phyloP scores from a whole-genome alignment of 2,113 vertebrate genomes.

The Rhinolophus sinicus region DNA sequence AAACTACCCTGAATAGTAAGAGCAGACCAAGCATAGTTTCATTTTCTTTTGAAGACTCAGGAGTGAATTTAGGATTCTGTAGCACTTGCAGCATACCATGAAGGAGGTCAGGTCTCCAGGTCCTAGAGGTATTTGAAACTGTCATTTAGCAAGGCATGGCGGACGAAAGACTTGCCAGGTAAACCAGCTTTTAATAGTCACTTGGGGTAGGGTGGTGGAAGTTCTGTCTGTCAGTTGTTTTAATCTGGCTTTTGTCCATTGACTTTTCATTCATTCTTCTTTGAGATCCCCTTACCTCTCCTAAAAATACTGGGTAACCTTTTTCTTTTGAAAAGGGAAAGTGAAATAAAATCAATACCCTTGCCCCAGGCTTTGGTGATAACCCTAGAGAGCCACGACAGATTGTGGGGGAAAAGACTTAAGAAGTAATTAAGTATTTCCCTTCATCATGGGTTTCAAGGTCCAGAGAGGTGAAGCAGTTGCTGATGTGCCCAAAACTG shows the following conservation, averaged over 20 bases:
- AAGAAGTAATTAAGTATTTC: neutral
- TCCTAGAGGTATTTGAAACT: neutral
- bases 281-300: neutral
- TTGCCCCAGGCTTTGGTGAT: neutral
- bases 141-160: neutral
- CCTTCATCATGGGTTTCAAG: neutral
- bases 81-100: neutral
- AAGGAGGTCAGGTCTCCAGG: neutral
- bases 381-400: neutral
- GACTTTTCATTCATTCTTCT: constrained; percentile 11
- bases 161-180: neutral
- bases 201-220: neutral
- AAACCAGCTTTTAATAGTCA: neutral
- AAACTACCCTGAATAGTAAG: neutral
- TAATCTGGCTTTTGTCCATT: neutral
- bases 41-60: neutral
- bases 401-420: neutral
- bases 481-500: neutral
- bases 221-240: neutral
- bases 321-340: constrained; percentile 44
- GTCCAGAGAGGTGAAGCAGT: neutral
- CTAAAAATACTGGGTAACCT: neutral
- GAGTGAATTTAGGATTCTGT: neutral
- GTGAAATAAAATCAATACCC: neutral
- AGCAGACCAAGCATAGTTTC: neutral